Evolutionary conservation across 2,888 invertebrate species (phyloP).

Genomic region (Brenthis daphne): DNA sequence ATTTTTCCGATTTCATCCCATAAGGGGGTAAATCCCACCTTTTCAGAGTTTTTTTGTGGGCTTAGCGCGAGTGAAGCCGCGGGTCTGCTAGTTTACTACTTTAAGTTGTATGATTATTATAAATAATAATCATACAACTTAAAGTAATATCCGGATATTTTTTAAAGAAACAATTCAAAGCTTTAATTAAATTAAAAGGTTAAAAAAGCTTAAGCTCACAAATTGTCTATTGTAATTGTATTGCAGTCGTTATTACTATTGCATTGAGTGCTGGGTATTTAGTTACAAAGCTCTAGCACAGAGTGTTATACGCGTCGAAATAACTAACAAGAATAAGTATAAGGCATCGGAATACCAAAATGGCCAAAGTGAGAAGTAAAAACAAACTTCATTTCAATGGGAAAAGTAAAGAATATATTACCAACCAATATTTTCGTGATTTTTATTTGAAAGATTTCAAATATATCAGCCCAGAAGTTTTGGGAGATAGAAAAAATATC

Average conservation of each 20-base stretch:
- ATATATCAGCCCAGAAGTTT: constrained; percentile 60
- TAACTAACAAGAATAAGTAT: not conserved
- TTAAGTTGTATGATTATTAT: too few relatives aligned
- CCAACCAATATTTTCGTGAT: constrained; percentile 57
- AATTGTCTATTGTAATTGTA: not conserved
- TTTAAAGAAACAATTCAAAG: too few relatives aligned
- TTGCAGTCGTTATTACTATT: constrained; percentile 12
- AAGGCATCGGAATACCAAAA: constrained; percentile 8
- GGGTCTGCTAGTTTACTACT: too few relatives aligned
- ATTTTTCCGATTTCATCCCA: too few relatives aligned
- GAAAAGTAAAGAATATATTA: constrained; percentile 43
- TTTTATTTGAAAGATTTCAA: constrained; percentile 69
- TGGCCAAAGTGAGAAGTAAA: constrained; percentile 26
- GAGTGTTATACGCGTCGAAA: constrained; percentile 2
- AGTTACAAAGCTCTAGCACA: constrained; percentile 8
- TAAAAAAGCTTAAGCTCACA: not conserved
- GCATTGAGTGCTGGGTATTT: constrained; percentile 9
- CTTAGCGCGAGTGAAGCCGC: too few relatives aligned
- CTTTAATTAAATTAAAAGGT: too few relatives aligned
- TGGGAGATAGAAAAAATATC: constrained; percentile 43
- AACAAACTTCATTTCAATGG: constrained; percentile 21
- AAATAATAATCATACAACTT: too few relatives aligned
- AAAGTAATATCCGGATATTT: too few relatives aligned
- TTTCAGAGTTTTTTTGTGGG: too few relatives aligned
- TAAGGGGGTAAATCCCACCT: too few relatives aligned